Percentiles rank a stretch among this genome's conserved stretches.
Evolutionary conservation across 2,113 vertebrate genomes (phyloP).

Genomic region (Prinia subflava): DNA sequence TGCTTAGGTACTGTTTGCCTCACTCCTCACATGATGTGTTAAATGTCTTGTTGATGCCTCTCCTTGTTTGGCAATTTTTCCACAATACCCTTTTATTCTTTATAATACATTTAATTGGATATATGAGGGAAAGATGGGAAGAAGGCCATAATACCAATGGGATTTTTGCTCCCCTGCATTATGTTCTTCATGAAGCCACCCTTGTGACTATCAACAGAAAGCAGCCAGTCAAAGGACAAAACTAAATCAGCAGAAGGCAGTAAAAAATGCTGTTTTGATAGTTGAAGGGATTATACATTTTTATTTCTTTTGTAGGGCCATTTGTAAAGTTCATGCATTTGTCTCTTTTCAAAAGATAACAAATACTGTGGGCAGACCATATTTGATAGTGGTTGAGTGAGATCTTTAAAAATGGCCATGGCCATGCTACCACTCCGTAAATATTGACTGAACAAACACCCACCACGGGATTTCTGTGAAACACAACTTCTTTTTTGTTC

Average conservation of each 20-base stretch:
- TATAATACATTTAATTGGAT: neutral
- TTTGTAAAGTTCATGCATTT: neutral
- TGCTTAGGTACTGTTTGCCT: neutral
- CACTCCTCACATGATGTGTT: neutral
- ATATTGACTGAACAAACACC: constrained; percentile 7
- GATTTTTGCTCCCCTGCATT: neutral
- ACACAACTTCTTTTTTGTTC: neutral
- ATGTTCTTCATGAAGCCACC: neutral
- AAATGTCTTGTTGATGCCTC: neutral
- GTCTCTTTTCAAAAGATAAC: neutral
- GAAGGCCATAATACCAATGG: neutral
- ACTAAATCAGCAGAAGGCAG: neutral
- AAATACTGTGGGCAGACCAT: neutral
- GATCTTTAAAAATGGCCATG: neutral
- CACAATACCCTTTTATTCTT: neutral
- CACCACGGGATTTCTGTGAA: neutral
- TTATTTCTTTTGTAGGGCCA: neutral
- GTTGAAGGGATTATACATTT: neutral
- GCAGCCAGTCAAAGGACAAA: neutral
- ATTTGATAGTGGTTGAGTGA: neutral
- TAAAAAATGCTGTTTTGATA: neutral
- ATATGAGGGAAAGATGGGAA: neutral
- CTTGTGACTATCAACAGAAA: neutral
- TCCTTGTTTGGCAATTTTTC: constrained; percentile 44
- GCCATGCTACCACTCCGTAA: neutral